These are phyloP conservation scores for Phrynocephalus versicolor DNA, from an alignment of 2,113 vertebrate genomes.

Conservation along the genomic window DNA sequence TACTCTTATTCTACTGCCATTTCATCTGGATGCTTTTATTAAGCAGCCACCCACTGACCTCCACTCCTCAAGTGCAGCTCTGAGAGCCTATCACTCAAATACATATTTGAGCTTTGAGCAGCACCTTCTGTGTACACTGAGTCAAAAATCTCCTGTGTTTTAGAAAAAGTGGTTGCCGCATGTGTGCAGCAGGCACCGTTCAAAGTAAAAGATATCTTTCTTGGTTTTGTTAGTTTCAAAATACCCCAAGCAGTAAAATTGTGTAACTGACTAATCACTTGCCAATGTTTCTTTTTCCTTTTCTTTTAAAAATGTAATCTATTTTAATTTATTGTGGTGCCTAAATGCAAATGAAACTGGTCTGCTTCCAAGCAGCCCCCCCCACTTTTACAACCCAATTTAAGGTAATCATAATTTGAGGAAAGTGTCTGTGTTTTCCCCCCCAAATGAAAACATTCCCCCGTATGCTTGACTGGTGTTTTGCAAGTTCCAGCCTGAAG, in stretches of 20 bases:
- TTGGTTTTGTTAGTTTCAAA: constrained; percentile 69
- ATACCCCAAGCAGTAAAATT: constrained; percentile 81
- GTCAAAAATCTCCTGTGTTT: constrained; percentile 52
- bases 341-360: constrained; percentile 81
- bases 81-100: constrained; percentile 18
- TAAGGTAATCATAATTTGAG: constrained; percentile 63
- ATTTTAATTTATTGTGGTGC: constrained; percentile 77
- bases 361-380: constrained; percentile 67
- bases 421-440: constrained; percentile 41
- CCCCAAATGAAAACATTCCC: constrained; percentile 56
- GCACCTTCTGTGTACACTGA: not conserved
- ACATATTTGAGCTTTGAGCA: constrained; percentile 6
- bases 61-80: not conserved
- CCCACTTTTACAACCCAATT: constrained; percentile 65
- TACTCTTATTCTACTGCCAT: accelerated
- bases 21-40: not conserved
- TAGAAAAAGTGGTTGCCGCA: constrained; percentile 64
- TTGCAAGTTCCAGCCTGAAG: constrained; percentile 68
- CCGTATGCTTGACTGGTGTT: constrained; percentile 51
- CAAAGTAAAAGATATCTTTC: constrained; percentile 74
- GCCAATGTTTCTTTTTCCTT: constrained; percentile 80
- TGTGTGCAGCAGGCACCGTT: constrained; percentile 69
- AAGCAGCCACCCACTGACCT: not conserved
- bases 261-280: constrained; percentile 80
- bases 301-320: constrained; percentile 76